A percentile compares a stretch with the other conserved stretches of the same genome.
These are phyloP conservation scores for Echinarachnius parma DNA, from an alignment of 53 echinoderm and acorn worm species.

Conservation along the genomic window DNA sequence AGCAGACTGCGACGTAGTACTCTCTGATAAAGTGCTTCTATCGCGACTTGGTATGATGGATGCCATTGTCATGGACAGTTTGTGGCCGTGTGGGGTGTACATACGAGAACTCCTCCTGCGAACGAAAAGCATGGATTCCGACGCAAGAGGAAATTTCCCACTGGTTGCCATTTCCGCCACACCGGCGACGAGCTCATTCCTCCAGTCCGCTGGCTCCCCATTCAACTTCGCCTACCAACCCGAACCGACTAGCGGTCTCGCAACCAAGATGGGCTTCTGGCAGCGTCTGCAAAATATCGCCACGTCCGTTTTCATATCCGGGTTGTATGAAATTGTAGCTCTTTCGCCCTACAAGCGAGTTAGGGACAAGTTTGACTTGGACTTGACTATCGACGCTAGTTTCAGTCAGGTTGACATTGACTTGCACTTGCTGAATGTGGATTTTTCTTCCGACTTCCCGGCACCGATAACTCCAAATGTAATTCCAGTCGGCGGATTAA, in stretches of 20 bases:
- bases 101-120: neutral
- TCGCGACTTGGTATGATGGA: neutral
- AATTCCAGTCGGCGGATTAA: conserved; percentile 2
- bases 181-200: no score
- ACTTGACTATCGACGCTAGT: no score
- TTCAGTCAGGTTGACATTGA: neutral
- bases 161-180: neutral
- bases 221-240: neutral
- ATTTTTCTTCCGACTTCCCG: conserved; percentile 6
- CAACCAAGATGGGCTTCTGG: neutral
- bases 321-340: neutral
- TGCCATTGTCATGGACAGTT: neutral
- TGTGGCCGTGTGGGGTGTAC: neutral
- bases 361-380: neutral
- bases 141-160: no score
- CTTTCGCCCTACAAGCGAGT: no score
- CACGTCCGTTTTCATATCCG: neutral
- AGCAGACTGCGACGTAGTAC: neutral
- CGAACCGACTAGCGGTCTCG: neutral
- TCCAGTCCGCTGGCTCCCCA: neutral
- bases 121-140: neutral
- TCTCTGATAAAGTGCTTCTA: neutral
- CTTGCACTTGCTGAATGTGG: neutral
- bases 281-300: neutral
- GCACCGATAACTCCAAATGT: conserved; percentile 7